Base-by-base conservation (phyloP, 2,113 vertebrate genomes). In the Hyaena hyaena region DNA sequence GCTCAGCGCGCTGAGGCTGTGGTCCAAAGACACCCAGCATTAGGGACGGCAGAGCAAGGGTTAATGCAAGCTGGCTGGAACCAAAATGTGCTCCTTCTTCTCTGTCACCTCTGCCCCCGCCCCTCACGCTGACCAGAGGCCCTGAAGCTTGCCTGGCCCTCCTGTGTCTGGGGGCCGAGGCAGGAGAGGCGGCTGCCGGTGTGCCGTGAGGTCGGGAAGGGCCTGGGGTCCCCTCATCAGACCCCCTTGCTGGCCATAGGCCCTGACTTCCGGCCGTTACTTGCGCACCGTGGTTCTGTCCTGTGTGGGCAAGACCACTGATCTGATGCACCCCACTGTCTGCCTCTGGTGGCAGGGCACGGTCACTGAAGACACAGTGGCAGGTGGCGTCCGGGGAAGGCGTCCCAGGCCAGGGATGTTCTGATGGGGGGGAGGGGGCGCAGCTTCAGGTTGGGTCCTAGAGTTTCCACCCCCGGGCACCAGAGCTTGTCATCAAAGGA, bases 331-430 rank as follows among this genome's bases (percentile, higher is more conserved):
- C 12, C 11, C 17, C 39, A 23, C 55, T 1, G 1, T 48, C 39
- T 71, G 33, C 39, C 39, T 39, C 39, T 39, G 39, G 39, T 39
- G 39, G 39, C 90, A 23, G 73, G 19, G 2, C 26, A 12, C 10
- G 31, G 35, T n/a, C 2, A 0, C 3, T 0, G 0, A 15, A 6
- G 73, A 26, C 61, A 68, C 8, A 7, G 4, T 0, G 4, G 28
- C 21, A 17, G 2, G 21, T 53, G 2, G 24, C 21, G 15, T 15
- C 55, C 69, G 39, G 39, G 39, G 61, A 31, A 79, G 5, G 45
- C 2, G 9, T 35, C 33, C 23, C 8, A 53, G 35, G 19, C 35
- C 28, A 33, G 66, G 17, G 16, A 14, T 17, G 7, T 28, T 19
- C 39, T 50, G 39, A 21, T 0, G 1, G 14, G 2, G 7, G 10